Conservation (phyloP, 2,113 vertebrate genomes). For the Micromys minutus region DNA sequence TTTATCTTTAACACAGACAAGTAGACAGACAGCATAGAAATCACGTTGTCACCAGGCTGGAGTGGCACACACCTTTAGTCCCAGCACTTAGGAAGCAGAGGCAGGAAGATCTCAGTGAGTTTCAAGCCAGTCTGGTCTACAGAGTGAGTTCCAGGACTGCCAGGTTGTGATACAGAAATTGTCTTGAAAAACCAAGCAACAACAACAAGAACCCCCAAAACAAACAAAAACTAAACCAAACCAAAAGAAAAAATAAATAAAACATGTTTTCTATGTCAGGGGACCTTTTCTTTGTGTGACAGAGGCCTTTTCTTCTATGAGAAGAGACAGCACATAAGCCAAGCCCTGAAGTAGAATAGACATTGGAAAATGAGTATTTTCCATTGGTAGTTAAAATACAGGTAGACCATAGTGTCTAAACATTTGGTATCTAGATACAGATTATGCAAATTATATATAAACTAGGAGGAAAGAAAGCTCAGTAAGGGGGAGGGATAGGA, state of each 20-base stretch:
- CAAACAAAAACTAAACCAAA: too few relatives aligned
- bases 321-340: not conserved
- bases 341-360: not conserved
- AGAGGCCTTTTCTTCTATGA: not conserved
- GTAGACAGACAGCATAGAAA: too few relatives aligned
- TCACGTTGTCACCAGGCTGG: too few relatives aligned
- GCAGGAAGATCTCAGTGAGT: too few relatives aligned
- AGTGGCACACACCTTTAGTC: too few relatives aligned
- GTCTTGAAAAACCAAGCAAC: too few relatives aligned
- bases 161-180: too few relatives aligned
- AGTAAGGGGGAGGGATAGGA: not conserved
- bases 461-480: constrained; percentile 1
- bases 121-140: too few relatives aligned
- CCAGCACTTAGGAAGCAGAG: too few relatives aligned
- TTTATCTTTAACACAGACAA: constrained; percentile 21
- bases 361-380: not conserved
- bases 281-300: not conserved
- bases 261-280: not conserved
- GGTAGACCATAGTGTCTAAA: not conserved
- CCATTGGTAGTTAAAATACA: not conserved
- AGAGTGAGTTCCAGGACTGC: too few relatives aligned
- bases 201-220: too few relatives aligned
- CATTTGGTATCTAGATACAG: not conserved
- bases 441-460: not conserved
- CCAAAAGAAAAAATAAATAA: not conserved